Conservation (phyloP, 1,140 invertebrate species). For the Bacillus rossius region DNA sequence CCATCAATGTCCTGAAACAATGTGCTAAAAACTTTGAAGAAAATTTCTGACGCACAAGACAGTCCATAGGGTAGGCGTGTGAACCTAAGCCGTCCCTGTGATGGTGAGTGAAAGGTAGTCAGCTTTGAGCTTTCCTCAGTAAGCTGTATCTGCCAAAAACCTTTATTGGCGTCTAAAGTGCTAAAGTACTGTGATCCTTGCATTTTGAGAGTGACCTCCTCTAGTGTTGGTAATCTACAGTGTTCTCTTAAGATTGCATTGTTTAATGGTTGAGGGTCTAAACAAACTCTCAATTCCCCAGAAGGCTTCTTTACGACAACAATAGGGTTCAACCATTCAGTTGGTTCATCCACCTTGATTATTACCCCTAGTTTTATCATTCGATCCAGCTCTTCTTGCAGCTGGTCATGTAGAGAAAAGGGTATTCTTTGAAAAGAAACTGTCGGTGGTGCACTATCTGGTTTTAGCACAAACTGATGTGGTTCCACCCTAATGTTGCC, state of each 20-base stretch:
- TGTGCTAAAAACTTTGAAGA: neutral
- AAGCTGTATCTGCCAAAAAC: slow-evolving; percentile 22
- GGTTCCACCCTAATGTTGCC: no score
- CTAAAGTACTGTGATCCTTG: slow-evolving; percentile 16
- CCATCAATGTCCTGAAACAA: slow-evolving; percentile 1
- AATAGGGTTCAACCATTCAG: slow-evolving; percentile 47
- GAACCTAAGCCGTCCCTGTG: slow-evolving; percentile 20
- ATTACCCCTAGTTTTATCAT: slow-evolving; percentile 34
- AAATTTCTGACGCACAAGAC: neutral
- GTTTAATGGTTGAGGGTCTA: slow-evolving; percentile 45
- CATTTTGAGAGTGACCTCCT: slow-evolving; percentile 12
- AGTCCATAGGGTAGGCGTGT: slow-evolving; percentile 37
- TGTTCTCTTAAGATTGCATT: slow-evolving; percentile 34
- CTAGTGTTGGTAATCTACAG: slow-evolving; percentile 35
- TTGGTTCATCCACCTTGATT: slow-evolving; percentile 34
- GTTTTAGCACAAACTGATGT: no score
- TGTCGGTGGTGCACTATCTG: neutral
- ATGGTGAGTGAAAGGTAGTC: slow-evolving; percentile 18
- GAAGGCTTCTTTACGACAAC: slow-evolving; percentile 43
- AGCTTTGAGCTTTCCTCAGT: slow-evolving; percentile 7
- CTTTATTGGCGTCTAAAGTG: slow-evolving; percentile 9
- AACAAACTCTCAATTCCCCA: slow-evolving; percentile 41
- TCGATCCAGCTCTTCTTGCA: slow-evolving; percentile 37
- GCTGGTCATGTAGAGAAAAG: slow-evolving; percentile 34
- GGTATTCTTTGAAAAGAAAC: slow-evolving; percentile 23